A percentile compares a stretch with the other conserved stretches of the same genome.
Conservation (phyloP, 2,797 vertebrate genomes). For the Neopelma chrysocephalum region DNA sequence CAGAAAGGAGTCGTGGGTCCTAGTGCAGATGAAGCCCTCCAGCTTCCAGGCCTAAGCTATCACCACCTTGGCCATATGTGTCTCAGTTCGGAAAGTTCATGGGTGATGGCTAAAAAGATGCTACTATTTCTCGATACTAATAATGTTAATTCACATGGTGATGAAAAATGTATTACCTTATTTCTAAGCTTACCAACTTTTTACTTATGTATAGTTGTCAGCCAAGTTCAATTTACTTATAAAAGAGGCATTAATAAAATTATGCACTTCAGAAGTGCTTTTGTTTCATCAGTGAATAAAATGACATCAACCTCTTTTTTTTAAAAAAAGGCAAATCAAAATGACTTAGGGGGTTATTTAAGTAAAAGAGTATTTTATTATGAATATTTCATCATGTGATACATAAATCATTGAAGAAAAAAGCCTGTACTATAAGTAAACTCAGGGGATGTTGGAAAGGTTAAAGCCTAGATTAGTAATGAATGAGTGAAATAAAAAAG, state of each 20-base stretch:
- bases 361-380: conserved; percentile 52
- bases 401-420: conserved; percentile 74
- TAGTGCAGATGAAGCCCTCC: not conserved
- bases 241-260: not conserved
- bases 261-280: not conserved
- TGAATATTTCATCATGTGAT: conserved; percentile 65
- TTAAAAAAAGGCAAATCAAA: not conserved
- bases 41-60: not conserved
- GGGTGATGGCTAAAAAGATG: not conserved
- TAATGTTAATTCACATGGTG: not conserved
- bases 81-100: not conserved
- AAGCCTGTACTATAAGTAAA: conserved; percentile 45
- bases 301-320: not conserved
- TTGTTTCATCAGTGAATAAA: not conserved
- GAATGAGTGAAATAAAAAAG: conserved; percentile 42
- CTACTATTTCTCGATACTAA: not conserved
- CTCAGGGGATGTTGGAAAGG: conserved; percentile 60
- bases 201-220: not conserved
- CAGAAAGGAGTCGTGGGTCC: not conserved
- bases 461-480: conserved; percentile 69
- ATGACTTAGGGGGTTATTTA: not conserved
- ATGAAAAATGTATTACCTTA: not conserved
- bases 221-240: not conserved
- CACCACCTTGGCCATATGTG: not conserved
- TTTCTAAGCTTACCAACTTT: not conserved